phyloP scores from a whole-genome alignment of 2,888 invertebrate species.

The Petrolisthes cinctipes region DNA sequence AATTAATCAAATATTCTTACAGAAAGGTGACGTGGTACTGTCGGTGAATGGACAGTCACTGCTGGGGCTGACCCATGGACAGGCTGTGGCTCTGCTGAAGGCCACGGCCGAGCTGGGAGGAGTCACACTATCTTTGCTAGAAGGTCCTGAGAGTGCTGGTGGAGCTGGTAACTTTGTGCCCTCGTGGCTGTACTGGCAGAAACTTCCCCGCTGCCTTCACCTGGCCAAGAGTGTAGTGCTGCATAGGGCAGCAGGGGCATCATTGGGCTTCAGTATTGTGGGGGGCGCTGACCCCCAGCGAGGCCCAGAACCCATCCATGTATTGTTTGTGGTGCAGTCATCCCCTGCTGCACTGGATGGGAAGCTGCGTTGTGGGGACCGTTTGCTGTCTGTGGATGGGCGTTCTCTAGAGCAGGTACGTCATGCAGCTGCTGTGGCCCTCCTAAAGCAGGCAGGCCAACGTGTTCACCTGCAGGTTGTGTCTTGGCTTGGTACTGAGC shows the following conservation, averaged over 20 bases:
- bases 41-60: slow-evolving; percentile 71
- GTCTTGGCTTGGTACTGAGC: slow-evolving; percentile 71
- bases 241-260: slow-evolving; percentile 68
- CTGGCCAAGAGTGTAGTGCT: slow-evolving; percentile 70
- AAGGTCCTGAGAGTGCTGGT: slow-evolving; percentile 70
- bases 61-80: slow-evolving; percentile 71
- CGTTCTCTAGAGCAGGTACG: slow-evolving; percentile 70
- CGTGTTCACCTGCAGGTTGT: slow-evolving; percentile 70
- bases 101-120: slow-evolving; percentile 69
- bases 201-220: slow-evolving; percentile 71
- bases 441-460: slow-evolving; percentile 71
- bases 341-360: slow-evolving; percentile 70
- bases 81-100: slow-evolving; percentile 71
- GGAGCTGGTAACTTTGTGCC: slow-evolving; percentile 71
- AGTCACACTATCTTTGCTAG: slow-evolving; percentile 70
- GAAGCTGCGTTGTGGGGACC: slow-evolving; percentile 72
- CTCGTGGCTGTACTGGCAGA: slow-evolving; percentile 73
- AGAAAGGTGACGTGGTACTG: slow-evolving; percentile 72
- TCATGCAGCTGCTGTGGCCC: slow-evolving; percentile 71
- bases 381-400: slow-evolving; percentile 71
- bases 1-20: slow-evolving; percentile 55
- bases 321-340: slow-evolving; percentile 71
- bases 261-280: slow-evolving; percentile 71
- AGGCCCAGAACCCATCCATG: slow-evolving; percentile 71
- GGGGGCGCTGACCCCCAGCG: slow-evolving; percentile 71